Conservation (phyloP, 2,888 invertebrate species). For the Acleris sparsana region DNA sequence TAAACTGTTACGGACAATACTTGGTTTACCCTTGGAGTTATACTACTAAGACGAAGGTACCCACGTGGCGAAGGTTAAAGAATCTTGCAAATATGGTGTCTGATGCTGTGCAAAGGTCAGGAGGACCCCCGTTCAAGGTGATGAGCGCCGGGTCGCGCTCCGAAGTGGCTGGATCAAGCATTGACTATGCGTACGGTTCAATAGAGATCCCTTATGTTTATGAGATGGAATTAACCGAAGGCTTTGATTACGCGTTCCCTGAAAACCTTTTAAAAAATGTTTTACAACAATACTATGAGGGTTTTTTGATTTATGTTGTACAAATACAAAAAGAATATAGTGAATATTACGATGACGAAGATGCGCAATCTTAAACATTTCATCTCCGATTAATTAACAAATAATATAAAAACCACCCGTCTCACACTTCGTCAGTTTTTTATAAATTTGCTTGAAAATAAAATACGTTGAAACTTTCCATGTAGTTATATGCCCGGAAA, state of each 20-base stretch:
- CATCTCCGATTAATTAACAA: too few species aligned
- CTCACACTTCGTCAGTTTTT: too few species aligned
- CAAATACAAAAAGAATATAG: conserved; percentile 64
- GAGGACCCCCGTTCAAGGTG: conserved; percentile 73
- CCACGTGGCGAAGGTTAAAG: conserved; percentile 74
- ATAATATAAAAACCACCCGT: too few species aligned
- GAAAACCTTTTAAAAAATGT: conserved; percentile 57
- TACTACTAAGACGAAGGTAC: conserved; percentile 74
- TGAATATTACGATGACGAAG: not conserved
- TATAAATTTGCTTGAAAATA: too few species aligned
- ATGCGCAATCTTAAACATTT: too few species aligned
- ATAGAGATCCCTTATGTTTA: conserved; percentile 81
- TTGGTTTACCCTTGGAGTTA: conserved; percentile 87
- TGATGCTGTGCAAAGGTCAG: conserved; percentile 63
- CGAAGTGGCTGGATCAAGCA: conserved; percentile 85
- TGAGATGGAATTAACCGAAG: conserved; percentile 85
- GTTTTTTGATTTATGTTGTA: conserved; percentile 61
- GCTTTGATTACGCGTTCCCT: conserved; percentile 87
- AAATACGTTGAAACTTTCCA: too few species aligned
- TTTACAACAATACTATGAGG: conserved; percentile 69
- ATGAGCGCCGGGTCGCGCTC: conserved; percentile 82
- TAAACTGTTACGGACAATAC: conserved; percentile 88
- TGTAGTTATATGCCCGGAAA: too few species aligned
- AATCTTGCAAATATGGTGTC: conserved; percentile 67
- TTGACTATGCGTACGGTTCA: conserved; percentile 84